Evolutionary conservation across 2,888 invertebrate species (phyloP).

Genomic region (Agrochola circellaris): DNA sequence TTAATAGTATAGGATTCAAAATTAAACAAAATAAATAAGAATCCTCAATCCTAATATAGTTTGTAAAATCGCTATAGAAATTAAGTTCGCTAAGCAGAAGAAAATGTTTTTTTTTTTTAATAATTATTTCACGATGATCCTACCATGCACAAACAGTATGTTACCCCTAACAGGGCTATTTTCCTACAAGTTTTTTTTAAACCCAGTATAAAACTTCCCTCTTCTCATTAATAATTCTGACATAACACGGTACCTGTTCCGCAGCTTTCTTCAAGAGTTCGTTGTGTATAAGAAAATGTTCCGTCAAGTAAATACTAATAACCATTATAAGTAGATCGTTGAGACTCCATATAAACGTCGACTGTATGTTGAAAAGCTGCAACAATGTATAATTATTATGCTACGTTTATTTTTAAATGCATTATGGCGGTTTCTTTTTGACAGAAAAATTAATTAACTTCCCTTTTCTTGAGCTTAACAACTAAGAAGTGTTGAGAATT

Average conservation of each 20-base stretch:
- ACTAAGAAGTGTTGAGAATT: background rate
- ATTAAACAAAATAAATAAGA: background rate
- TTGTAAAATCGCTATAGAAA: background rate
- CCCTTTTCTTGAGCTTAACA: background rate
- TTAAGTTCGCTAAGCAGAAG: too few species aligned
- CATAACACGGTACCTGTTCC: constrained; percentile 63
- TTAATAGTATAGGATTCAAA: too few species aligned
- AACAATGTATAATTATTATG: constrained; percentile 14
- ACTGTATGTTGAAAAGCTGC: constrained; percentile 80
- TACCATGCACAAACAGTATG: background rate
- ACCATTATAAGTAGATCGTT: constrained; percentile 93
- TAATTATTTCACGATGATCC: background rate
- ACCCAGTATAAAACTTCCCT: background rate
- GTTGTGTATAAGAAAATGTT: constrained; percentile 91
- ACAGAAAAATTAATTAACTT: too few species aligned
- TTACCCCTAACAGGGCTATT: background rate
- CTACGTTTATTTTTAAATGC: background rate
- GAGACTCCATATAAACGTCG: constrained; percentile 93
- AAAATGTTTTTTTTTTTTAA: too few species aligned
- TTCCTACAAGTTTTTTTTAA: background rate
- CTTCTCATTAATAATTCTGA: background rate
- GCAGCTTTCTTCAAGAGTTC: constrained; percentile 70
- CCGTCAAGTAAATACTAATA: constrained; percentile 92
- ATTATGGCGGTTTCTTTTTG: background rate
- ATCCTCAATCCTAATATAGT: background rate